These are phyloP conservation scores for Callocephalon fimbriatum DNA, from an alignment of 2,113 vertebrate species.

Conservation along the genomic window DNA sequence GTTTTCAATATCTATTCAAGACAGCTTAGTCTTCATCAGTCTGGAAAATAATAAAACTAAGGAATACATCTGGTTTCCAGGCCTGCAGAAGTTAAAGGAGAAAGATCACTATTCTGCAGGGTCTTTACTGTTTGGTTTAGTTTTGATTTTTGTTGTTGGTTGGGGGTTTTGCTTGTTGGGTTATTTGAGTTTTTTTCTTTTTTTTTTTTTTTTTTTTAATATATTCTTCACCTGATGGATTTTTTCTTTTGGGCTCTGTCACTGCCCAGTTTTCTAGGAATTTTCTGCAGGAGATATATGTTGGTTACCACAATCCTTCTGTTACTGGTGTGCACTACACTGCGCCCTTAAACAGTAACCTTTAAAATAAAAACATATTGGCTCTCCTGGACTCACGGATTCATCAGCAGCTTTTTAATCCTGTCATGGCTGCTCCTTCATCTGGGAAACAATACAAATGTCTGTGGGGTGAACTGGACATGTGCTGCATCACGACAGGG, in stretches of 20 bases:
- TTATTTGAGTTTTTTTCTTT: accelerated
- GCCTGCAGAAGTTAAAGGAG: background rate
- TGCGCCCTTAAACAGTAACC: background rate
- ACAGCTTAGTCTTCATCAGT: background rate
- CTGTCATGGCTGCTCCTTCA: background rate
- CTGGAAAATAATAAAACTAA: background rate
- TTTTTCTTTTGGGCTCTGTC: background rate
- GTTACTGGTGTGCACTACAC: background rate
- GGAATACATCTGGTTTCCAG: background rate
- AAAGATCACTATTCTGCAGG: background rate
- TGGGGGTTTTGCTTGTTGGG: background rate
- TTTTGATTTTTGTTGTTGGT: background rate
- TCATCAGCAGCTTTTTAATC: background rate
- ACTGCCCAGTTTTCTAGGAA: background rate
- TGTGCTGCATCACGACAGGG: accelerated
- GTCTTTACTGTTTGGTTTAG: background rate
- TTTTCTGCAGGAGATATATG: background rate
- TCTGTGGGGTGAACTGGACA: background rate
- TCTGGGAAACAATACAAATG: accelerated
- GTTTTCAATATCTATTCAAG: background rate
- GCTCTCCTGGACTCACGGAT: background rate
- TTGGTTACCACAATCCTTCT: background rate
- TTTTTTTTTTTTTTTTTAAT: background rate
- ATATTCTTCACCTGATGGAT: background rate
- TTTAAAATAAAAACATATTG: background rate